Evolutionary conservation across 1,140 invertebrate species (phyloP), one percentile per base, ranked within the genome.

Genomic region (Panagrolaimus sp.): DNA sequence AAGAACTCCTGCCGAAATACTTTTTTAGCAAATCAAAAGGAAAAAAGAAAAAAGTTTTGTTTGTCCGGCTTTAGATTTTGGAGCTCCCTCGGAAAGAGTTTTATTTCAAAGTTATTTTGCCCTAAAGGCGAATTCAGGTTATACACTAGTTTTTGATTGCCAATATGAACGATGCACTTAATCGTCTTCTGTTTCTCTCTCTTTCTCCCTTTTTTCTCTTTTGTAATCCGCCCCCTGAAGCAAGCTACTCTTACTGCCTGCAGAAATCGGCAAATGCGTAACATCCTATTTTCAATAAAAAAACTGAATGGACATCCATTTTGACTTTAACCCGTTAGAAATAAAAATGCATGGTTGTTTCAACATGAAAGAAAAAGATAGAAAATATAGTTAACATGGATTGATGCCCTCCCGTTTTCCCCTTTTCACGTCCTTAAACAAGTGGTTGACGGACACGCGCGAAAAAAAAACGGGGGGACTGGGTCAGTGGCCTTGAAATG

Each of bases 401-500:
- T 25, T 57, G 51, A 27, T 25, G n/a, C n/a, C 51, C 20, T 20
- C 51, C 51, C 51, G 11, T 57, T 38, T 38, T 38, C 7, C 31
- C 7, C 7, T 7, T 7, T 38, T 38, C 31, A 38, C 31, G 31
- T 38, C 31, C 31, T 38, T 4, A 38, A 38, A 38, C 31, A 38
- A 38, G n/a, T n/a, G n/a, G n/a, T n/a, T n/a, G 51, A 57, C 51
- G 20, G 51, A 57, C 51, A 57, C 20, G 51, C 51, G 51, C 51
- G 51, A 57, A 57, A 57, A 38, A 38, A 38, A 38, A 38, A 4
- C n/a, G 51, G 20, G 51, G 51, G 51, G 51, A 57, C 51, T 57
- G 51, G 51, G 51, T 57, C 51, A 57, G 13, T 27, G 51, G 51
- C 51, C 51, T 57, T 57, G 51, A 57, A n/a, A 20, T 16, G 51